Conservation (phyloP, 2,888 invertebrate genomes). For the Steinernema scapterisci region DNA sequence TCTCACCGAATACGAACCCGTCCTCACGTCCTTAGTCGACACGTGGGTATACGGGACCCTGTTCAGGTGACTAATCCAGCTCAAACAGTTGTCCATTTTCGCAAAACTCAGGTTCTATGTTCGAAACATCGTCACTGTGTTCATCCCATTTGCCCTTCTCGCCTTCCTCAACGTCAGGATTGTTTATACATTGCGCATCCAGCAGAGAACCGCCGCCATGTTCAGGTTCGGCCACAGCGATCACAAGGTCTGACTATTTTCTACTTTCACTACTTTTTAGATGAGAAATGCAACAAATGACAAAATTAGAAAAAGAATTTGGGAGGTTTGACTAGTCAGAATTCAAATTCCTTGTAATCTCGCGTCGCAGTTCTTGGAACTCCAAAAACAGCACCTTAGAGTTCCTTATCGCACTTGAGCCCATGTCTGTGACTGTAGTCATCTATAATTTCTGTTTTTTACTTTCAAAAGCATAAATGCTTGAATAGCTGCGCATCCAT, state of each 20-base stretch:
- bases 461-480: background rate
- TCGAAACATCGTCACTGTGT: conserved; percentile 61
- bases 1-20: conserved; percentile 53
- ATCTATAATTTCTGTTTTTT: conserved; percentile 20
- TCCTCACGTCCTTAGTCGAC: conserved; percentile 50
- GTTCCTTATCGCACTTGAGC: background rate
- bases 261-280: too few species aligned
- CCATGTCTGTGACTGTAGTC: conserved; percentile 18
- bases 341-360: too few species aligned
- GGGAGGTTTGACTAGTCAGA: too few species aligned
- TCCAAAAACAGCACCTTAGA: too few species aligned
- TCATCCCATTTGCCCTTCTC: conserved; percentile 61
- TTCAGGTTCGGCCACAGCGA: conserved; percentile 60
- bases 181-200: conserved; percentile 56
- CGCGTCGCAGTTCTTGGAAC: too few species aligned
- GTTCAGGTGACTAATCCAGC: conserved; percentile 47
- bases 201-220: conserved; percentile 63
- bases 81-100: conserved; percentile 6
- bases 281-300: too few species aligned
- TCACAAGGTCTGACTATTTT: conserved; percentile 52
- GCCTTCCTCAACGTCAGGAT: conserved; percentile 55
- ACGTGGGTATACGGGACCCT: conserved; percentile 60
- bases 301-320: too few species aligned
- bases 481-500: background rate
- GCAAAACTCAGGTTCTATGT: conserved; percentile 40